A percentile compares a stretch with the other conserved stretches of the same genome.
phyloP scores from a whole-genome alignment of 2,888 invertebrate species.

The Nephrocerus scutellatus region DNA sequence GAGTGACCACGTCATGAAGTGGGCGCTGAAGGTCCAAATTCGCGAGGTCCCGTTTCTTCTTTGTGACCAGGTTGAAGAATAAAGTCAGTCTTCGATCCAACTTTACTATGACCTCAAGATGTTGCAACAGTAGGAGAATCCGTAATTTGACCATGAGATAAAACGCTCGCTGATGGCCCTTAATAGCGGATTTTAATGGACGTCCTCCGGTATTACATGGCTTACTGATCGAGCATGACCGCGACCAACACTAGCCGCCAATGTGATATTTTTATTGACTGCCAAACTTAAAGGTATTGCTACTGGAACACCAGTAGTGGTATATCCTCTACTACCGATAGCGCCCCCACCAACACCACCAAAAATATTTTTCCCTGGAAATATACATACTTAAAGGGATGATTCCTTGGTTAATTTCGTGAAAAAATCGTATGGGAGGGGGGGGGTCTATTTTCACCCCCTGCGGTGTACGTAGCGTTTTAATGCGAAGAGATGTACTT shows the following conservation, averaged over 20 bases:
- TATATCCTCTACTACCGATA: constrained; percentile 19
- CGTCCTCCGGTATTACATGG: constrained; percentile 61
- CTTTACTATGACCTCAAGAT: constrained; percentile 61
- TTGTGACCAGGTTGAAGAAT: constrained; percentile 76
- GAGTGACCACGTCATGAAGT: constrained; percentile 56
- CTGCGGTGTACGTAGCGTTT: too few relatives aligned
- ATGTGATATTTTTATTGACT: constrained; percentile 15
- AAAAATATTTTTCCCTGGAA: constrained; percentile 20
- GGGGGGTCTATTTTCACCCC: too few relatives aligned
- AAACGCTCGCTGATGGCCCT: constrained; percentile 70
- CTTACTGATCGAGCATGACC: constrained; percentile 75
- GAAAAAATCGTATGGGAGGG: too few relatives aligned
- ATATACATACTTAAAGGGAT: too few relatives aligned
- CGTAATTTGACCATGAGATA: constrained; percentile 75
- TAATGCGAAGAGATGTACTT: too few relatives aligned
- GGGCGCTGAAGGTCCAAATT: constrained; percentile 35
- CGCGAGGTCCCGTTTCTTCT: constrained; percentile 61
- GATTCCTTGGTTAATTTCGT: too few relatives aligned
- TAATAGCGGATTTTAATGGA: constrained; percentile 61
- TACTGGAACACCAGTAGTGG: not conserved
- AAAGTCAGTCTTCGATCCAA: constrained; percentile 76
- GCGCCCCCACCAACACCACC: constrained; percentile 10
- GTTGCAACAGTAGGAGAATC: constrained; percentile 41
- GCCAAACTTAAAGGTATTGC: too few relatives aligned
- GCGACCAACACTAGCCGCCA: too few relatives aligned